Base-by-base conservation (phyloP, 1,140 invertebrate species). In the Dufourea novaeangliae region DNA sequence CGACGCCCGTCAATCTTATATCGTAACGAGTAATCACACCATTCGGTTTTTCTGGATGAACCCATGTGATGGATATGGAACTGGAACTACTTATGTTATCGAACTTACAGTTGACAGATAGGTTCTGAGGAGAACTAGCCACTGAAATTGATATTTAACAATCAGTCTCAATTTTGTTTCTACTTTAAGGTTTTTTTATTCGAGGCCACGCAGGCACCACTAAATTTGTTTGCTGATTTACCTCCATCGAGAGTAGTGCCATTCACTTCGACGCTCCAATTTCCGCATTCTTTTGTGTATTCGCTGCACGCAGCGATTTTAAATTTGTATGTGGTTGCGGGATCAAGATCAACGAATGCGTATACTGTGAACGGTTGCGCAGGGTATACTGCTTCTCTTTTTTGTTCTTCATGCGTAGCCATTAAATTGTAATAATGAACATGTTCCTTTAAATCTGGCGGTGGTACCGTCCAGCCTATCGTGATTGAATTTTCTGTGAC, bases 201-300 rank as follows among this genome's bases (percentile, higher is more conserved):
- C 27, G 17, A 22, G 12, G 1, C 8, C 5, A 7, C 22, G 56
- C 14, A 57, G 1, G 41, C 61, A 74, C 78, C 14, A 72, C 41
- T 54, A 14, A 52, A 29, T 61, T 50, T 67, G 44, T 41, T n/a
- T 17, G 12, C 22, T n/a, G 84, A 82, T 88, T 27, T 91, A 90
- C 94, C 93, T 73, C 96, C 96, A 90, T 97, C 97, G 91, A 97
- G 94, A 7, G 97, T 97, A 8, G 95, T 96, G 1, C 95, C 96
- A 87, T 96, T 95, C 54, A 96, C 95, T 78, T 94, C 93, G 25
- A 94, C 91, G 1, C 96, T 97, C 95, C 95, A 96, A 25, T 95
- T 94, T 7, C 96, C 96, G 90, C 96, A 97, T 56, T 93, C 91
- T 66, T 94, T 94, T 2, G 95, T 97, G 84, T 95, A 96, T 87